Percentiles rank a stretch among this genome's conserved stretches.
Conservation (phyloP, 2,113 vertebrate species). For the Sterna hirundo region DNA sequence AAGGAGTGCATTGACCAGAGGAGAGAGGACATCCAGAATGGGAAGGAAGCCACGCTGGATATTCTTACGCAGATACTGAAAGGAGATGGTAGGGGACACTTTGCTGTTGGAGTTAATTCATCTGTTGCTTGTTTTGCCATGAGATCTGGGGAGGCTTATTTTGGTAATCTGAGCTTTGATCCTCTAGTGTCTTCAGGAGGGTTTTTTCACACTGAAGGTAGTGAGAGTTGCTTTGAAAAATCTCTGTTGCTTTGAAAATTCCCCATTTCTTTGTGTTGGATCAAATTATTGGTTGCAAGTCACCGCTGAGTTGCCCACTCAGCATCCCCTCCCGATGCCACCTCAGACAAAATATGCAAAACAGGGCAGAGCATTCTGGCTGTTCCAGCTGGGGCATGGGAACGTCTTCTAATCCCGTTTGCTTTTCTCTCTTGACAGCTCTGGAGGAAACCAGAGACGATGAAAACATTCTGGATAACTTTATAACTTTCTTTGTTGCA, state of each 20-base stretch:
- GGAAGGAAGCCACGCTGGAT: constrained; percentile 80
- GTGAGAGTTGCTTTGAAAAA: background rate
- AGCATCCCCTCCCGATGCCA: fast-evolving
- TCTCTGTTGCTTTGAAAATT: background rate
- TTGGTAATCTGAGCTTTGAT: background rate
- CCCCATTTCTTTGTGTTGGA: background rate
- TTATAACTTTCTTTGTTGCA: constrained; percentile 91
- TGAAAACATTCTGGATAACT: constrained; percentile 90
- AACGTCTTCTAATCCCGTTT: background rate
- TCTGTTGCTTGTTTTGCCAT: background rate
- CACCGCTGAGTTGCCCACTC: background rate
- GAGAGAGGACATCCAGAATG: constrained; percentile 74
- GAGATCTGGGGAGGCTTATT: background rate
- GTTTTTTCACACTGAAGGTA: background rate
- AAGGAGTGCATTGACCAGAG: constrained; percentile 82
- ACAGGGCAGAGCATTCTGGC: background rate
- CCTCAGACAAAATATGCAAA: background rate
- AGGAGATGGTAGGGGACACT: constrained; percentile 29
- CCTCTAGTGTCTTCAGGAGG: background rate
- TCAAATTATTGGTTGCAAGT: background rate
- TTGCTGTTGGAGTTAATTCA: background rate
- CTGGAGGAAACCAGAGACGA: constrained; percentile 78
- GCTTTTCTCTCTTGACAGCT: constrained; percentile 70
- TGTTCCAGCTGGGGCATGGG: background rate
- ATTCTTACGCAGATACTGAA: constrained; percentile 91